phyloP scores from a whole-genome alignment of 2,113 vertebrate genomes.

The Vidua chalybeata region DNA sequence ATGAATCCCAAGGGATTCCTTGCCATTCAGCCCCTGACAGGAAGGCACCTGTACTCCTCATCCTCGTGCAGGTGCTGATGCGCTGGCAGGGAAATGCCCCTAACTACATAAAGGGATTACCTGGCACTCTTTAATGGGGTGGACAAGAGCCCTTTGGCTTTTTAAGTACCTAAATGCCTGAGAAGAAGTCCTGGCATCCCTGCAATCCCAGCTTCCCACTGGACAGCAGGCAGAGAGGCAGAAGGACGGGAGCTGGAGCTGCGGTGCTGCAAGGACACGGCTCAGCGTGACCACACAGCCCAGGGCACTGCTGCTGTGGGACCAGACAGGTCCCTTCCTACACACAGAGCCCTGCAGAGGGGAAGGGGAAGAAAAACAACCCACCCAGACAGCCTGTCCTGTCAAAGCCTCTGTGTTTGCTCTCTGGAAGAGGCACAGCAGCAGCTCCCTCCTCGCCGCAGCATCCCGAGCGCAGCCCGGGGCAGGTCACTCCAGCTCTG shows the following conservation, averaged over 20 bases:
- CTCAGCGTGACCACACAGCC: fast-evolving
- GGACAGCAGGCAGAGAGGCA: neutral
- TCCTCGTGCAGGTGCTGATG: neutral
- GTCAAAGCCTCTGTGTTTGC: neutral
- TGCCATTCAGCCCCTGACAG: neutral
- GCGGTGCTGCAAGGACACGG: fast-evolving
- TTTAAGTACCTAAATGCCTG: neutral
- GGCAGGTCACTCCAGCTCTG: neutral
- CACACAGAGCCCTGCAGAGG: neutral
- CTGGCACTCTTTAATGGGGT: conserved; percentile 20
- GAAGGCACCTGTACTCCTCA: neutral
- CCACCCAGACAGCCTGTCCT: fast-evolving
- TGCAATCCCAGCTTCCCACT: no score
- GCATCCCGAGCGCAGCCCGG: neutral
- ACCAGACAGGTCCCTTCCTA: neutral
- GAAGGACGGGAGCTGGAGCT: fast-evolving
- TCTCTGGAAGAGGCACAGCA: neutral
- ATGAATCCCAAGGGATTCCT: neutral
- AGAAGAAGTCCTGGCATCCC: neutral
- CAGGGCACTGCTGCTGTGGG: neutral
- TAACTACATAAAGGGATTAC: conserved; percentile 57
- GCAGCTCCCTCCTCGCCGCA: neutral
- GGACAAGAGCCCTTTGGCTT: neutral
- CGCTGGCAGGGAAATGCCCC: neutral
- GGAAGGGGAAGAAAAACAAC: neutral